A percentile compares a stretch with the other conserved stretches of the same genome.
These are phyloP conservation scores for Morphnarchus princeps DNA, from an alignment of 2,113 vertebrate genomes.

Conservation along the genomic window DNA sequence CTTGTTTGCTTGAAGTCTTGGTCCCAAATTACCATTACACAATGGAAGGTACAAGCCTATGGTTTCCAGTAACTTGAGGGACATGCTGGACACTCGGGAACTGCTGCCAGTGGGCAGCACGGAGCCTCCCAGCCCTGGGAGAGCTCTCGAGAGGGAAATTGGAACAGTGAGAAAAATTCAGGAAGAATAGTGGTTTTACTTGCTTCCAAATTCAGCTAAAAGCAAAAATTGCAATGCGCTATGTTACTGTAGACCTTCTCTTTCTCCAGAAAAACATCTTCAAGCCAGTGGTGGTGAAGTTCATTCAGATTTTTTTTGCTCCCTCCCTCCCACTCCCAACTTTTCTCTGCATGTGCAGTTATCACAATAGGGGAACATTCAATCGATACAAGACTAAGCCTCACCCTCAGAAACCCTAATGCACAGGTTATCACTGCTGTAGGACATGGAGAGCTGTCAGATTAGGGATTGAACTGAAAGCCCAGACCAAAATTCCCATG, in stretches of 20 bases:
- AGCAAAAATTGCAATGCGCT: neutral
- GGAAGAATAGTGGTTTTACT: neutral
- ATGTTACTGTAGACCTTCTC: neutral
- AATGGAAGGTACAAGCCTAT: neutral
- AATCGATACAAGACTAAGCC: neutral
- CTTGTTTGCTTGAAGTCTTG: neutral
- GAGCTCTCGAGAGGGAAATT: neutral
- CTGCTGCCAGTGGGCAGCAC: fast-evolving
- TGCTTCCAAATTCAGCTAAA: neutral
- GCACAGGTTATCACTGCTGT: neutral
- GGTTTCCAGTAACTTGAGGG: neutral
- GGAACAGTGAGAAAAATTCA: neutral
- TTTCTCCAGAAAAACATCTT: neutral
- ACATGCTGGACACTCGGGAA: neutral
- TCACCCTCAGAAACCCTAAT: neutral
- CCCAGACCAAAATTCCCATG: neutral
- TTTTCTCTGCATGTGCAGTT: neutral
- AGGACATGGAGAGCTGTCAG: neutral
- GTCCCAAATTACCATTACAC: neutral
- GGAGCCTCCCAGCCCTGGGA: neutral
- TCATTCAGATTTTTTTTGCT: neutral
- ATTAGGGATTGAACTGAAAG: neutral
- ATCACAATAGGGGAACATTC: neutral
- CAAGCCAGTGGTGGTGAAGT: neutral
- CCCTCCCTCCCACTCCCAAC: neutral